Conservation (phyloP, 1,140 invertebrate genomes). For the Panulirus ornatus region DNA sequence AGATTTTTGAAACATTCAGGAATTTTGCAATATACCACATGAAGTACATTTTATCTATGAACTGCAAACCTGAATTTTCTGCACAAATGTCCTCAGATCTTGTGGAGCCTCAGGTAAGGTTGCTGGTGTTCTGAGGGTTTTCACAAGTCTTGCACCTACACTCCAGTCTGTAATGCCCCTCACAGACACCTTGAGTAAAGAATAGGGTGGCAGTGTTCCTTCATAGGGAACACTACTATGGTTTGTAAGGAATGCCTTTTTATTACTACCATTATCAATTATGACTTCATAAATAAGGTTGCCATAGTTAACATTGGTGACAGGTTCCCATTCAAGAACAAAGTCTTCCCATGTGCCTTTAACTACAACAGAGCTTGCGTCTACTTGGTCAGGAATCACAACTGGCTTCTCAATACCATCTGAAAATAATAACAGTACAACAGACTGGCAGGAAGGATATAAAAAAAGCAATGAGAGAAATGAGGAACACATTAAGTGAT, state of each 20-base stretch:
- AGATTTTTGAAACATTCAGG: too few relatives aligned
- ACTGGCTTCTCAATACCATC: slow-evolving; percentile 76
- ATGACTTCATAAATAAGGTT: slow-evolving; percentile 90
- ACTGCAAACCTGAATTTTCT: slow-evolving; percentile 84
- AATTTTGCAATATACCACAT: too few relatives aligned
- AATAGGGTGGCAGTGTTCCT: slow-evolving; percentile 83
- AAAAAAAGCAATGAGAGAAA: too few relatives aligned
- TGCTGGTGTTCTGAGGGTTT: slow-evolving; percentile 30
- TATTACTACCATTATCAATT: slow-evolving; percentile 80
- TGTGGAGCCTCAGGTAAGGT: slow-evolving; percentile 32
- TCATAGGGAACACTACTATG: slow-evolving; percentile 12
- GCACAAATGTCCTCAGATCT: slow-evolving; percentile 67
- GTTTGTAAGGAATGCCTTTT: slow-evolving; percentile 39
- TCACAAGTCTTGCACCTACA: slow-evolving; percentile 35
- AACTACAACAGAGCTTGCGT: slow-evolving; percentile 83
- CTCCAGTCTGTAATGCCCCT: slow-evolving; percentile 92
- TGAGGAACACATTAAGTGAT: too few relatives aligned
- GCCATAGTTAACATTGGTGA: slow-evolving; percentile 87
- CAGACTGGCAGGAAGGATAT: too few relatives aligned
- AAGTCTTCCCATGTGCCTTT: slow-evolving; percentile 86
- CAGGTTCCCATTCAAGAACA: slow-evolving; percentile 88
- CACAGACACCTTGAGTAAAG: slow-evolving; percentile 84
- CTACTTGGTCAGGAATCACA: slow-evolving; percentile 85
- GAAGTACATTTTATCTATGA: too few relatives aligned
- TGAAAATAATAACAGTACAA: slow-evolving; percentile 1